Evolutionary conservation across 2,113 vertebrate genomes (phyloP).

Genomic region (Notarius quadriscutis): DNA sequence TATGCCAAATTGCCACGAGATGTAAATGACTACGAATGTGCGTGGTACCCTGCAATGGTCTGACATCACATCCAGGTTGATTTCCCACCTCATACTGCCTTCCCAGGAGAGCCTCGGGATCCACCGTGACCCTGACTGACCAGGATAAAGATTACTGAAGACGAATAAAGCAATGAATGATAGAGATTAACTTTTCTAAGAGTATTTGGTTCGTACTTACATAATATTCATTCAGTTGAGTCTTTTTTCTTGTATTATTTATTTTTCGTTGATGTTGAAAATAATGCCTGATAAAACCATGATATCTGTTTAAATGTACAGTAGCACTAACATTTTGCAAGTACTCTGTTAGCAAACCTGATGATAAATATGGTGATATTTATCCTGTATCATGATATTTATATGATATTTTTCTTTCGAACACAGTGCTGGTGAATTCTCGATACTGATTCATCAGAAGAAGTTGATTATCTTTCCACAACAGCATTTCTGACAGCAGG

Average conservation of each 20-base stretch:
- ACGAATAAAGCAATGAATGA: not conserved
- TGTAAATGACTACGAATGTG: not conserved
- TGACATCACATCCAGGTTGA: not conserved
- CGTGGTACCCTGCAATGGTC: not conserved
- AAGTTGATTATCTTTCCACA: not conserved
- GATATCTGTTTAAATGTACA: not conserved
- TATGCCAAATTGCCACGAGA: not conserved
- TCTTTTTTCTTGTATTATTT: not conserved
- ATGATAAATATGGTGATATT: not conserved
- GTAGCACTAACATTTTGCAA: not conserved
- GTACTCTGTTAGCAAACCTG: not conserved
- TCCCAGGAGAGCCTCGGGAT: not conserved
- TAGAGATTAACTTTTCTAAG: not conserved
- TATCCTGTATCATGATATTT: not conserved
- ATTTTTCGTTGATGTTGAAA: not conserved
- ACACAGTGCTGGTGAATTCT: not conserved
- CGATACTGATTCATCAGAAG: not conserved
- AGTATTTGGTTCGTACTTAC: not conserved
- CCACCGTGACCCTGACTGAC: not conserved
- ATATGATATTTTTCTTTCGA: not conserved
- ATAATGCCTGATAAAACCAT: not conserved
- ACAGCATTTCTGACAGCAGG: not conserved
- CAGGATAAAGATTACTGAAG: not conserved
- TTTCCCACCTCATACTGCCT: not conserved
- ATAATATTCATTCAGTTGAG: not conserved